These are phyloP conservation scores for Encarsia formosa DNA, from an alignment of 2,888 invertebrate species.

Conservation along the genomic window DNA sequence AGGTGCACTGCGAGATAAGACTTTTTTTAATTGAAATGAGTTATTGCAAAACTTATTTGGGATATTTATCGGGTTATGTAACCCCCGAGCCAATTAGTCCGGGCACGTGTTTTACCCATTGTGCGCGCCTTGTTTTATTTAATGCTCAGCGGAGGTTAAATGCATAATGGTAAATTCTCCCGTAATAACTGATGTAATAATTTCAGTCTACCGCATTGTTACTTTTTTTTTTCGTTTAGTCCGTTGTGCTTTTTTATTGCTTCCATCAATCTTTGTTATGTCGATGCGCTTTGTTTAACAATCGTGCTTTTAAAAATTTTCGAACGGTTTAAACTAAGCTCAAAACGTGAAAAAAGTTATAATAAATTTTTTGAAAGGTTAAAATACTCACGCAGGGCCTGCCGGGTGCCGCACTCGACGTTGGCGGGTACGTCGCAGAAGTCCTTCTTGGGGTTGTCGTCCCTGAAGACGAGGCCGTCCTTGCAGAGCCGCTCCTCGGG, in stretches of 20 bases:
- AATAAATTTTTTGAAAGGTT: not conserved
- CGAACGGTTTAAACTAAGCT: not conserved
- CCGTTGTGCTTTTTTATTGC: too few species aligned
- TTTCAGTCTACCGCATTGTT: conserved; percentile 3
- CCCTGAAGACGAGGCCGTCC: conserved; percentile 74
- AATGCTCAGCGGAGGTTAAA: too few species aligned
- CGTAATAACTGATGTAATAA: conserved; percentile 20
- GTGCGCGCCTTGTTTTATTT: too few species aligned
- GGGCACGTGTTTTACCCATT: too few species aligned
- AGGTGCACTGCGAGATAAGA: not conserved
- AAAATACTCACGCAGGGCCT: conserved; percentile 67
- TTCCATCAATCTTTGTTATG: too few species aligned
- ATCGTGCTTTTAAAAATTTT: too few species aligned
- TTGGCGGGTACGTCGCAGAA: conserved; percentile 74
- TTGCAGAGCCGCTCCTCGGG: conserved; percentile 69
- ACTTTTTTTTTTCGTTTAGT: too few species aligned
- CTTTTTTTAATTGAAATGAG: too few species aligned
- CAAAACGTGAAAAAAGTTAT: not conserved
- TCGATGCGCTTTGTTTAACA: too few species aligned
- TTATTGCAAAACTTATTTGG: too few species aligned
- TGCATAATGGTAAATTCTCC: not conserved
- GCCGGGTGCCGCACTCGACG: conserved; percentile 72
- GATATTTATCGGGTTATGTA: too few species aligned
- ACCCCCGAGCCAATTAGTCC: too few species aligned
- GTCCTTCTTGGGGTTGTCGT: conserved; percentile 67